These are phyloP conservation scores for Andrena haemorrhoa DNA, from an alignment of 2,888 invertebrate genomes.

Conservation along the genomic window DNA sequence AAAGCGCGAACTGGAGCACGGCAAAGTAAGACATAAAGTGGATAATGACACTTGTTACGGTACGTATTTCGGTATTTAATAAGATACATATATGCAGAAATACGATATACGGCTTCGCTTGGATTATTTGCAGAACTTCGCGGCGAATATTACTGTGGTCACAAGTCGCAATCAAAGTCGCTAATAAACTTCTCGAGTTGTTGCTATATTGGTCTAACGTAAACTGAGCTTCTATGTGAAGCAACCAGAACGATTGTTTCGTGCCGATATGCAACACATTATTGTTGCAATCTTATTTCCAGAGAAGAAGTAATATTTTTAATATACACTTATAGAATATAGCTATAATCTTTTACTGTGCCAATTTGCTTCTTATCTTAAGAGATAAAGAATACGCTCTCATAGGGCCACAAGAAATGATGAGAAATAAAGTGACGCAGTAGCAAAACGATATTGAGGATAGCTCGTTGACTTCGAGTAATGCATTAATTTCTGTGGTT, in stretches of 20 bases:
- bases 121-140: constrained; percentile 16
- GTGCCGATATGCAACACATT: no score
- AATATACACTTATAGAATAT: no score
- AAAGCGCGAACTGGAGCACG: constrained; percentile 24
- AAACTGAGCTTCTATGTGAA: neutral
- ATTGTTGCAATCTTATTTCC: no score
- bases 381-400: no score
- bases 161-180: neutral
- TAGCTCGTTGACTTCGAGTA: no score
- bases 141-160: neutral
- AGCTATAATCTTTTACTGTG: no score
- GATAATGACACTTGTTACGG: constrained; percentile 51
- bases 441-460: no score
- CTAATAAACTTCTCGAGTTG: neutral
- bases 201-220: neutral
- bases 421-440: no score
- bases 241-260: neutral
- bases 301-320: no score
- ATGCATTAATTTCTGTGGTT: no score
- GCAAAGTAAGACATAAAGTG: constrained; percentile 48
- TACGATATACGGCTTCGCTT: neutral
- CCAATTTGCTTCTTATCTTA: no score
- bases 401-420: no score
- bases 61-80: constrained; percentile 44
- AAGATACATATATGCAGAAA: constrained; percentile 1